These are phyloP conservation scores for Sapajus apella DNA, from an alignment of 2,113 vertebrate genomes.

Conservation along the genomic window DNA sequence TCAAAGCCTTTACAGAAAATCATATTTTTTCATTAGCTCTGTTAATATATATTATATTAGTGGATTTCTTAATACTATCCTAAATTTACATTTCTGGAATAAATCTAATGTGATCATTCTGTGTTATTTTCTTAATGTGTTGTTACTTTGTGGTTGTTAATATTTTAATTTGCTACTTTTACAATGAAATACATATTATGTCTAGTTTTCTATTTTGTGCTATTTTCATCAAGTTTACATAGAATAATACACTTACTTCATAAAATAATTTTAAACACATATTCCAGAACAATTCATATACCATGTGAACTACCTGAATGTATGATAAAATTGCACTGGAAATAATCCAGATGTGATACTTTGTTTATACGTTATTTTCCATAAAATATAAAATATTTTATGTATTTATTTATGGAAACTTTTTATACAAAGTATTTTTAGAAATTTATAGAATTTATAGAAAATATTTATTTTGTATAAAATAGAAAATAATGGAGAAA, in stretches of 20 bases:
- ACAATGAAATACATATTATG: neutral
- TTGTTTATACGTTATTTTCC: neutral
- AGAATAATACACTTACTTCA: neutral
- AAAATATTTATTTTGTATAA: too few species aligned
- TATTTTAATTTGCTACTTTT: neutral
- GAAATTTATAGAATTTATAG: too few species aligned
- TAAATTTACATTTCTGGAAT: neutral
- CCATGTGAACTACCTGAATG: neutral
- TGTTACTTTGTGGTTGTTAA: neutral
- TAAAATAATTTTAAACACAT: neutral
- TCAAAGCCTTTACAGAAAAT: neutral
- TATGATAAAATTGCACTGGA: neutral
- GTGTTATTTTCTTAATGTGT: neutral
- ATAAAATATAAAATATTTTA: too few species aligned
- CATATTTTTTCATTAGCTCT: neutral
- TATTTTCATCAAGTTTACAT: neutral
- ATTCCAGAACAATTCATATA: neutral
- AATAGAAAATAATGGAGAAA: too few species aligned
- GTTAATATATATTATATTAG: neutral
- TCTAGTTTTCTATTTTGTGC: neutral
- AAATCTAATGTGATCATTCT: neutral
- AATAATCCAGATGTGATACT: neutral
- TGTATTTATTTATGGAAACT: too few species aligned
- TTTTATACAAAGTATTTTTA: too few species aligned
- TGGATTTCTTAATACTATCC: neutral